Base-by-base conservation (phyloP, 2,797 vertebrate species). In the Euthynnus affinis region DNA sequence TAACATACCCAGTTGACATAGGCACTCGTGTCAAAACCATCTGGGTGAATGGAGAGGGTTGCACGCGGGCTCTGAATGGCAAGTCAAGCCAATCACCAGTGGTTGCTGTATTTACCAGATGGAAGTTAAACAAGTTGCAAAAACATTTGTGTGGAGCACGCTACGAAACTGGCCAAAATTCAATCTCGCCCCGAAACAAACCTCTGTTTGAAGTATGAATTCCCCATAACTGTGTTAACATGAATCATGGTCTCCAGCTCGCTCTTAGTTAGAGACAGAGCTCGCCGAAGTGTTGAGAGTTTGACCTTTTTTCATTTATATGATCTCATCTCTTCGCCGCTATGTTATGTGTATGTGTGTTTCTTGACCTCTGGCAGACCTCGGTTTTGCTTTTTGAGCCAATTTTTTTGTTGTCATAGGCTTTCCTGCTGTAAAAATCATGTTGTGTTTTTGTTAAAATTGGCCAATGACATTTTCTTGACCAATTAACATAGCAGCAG, bases 41-140 rank as follows among this genome's bases (percentile, higher is more conserved):
- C 58, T 42, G 56, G 53, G 59, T 67, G 27, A 71, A 42, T 1
- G 8, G 14, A 2, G 10, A 15, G 14, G 9, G 59, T 5, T 18
- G 34, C n/a, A 22, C 34, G n/a, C 25, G 25, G n/a, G n/a, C n/a
- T 42, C 34, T 62, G 51, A 71, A 18, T 49, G 48, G 37, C 40
- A 25, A 25, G 59, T 60, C 27, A 8, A 27, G 62, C 66, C 49
- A 44, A 32, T 74, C 40, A 4, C 48, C 56, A 17, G 60, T n/a
- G 71, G 84, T 71, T 81, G 78, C 65, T 84, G 56, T 86, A 61
- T 87, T 76, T 83, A 62, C 52, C 53, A 18, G 71, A 37, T 49
- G 58, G 65, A 81, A 78, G 76, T 78, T 23, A 64, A 81, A 86
- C 73, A 85, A 84, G 80, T 74, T 71, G 48, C 57, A 4, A 42